Base-by-base conservation (phyloP, 30 jellyfish, hydroid and myxozoan species). In the Turritopsis dohrnii region DNA sequence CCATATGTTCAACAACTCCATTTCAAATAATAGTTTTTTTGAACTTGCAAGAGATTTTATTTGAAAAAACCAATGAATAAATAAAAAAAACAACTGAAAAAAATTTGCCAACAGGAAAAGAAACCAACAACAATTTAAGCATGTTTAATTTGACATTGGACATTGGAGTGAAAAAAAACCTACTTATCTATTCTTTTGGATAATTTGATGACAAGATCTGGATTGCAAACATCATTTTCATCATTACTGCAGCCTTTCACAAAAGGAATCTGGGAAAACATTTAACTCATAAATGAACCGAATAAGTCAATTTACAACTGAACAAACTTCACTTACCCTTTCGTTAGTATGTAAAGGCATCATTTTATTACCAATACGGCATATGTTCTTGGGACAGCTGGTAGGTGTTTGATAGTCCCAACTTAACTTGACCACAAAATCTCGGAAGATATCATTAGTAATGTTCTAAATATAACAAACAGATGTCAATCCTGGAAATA, bases 171-270 rank as follows among this genome's bases (percentile, higher is more conserved):
- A 75, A 27, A 75, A 18, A 77, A 77, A 17, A 29, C 85, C 19
- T 28, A 77, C 85, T 27, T 72, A 18, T 27, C 72, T 28, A 75
- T 9, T n/a, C 71, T 52, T 26, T 30, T 77, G 7, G 31, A 23
- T 29, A 77, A 60, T 52, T 26, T 77, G 0, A 77, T 8, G 53
- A 21, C 28, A 1, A 80, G 29, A 52, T 80, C 79, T 13, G 82
- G 20, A 53, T 80, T 80, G n/a, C 87, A 80, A 24, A 24, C 87
- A 80, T 80, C 79, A 80, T 80, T 80, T 18, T 54, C 84, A 52
- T 80, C 87, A 80, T 41, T 53, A 52, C 87, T 80, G 65, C 87
- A 80, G 21, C 87, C 87, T 53, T 65, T 80, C 8, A 80, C 54
- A 80, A 41, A 80, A 18, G 81, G 87, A 65, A 80, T 7, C 87